Percentiles rank a stretch among this genome's conserved stretches.
Evolutionary conservation across 2,888 invertebrate genomes (phyloP).

Genomic region (Sesia bembeciformis): DNA sequence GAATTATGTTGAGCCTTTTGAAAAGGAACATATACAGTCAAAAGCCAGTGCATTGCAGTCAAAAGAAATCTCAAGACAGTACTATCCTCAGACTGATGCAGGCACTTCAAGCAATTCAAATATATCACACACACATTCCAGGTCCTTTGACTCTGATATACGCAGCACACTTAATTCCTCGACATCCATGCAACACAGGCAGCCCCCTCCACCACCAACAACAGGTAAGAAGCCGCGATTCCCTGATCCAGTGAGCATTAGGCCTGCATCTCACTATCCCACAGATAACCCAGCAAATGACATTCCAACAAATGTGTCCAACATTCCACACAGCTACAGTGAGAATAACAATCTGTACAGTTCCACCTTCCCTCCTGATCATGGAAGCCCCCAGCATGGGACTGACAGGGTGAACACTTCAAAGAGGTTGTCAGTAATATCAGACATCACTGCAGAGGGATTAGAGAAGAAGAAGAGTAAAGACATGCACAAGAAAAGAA

Average conservation of each 20-base stretch:
- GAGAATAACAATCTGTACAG: slow-evolving; percentile 62
- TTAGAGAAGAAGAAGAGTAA: slow-evolving; percentile 59
- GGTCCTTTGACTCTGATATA: slow-evolving; percentile 40
- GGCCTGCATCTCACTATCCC: slow-evolving; percentile 63
- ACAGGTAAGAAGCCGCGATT: slow-evolving; percentile 61
- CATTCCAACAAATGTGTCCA: slow-evolving; percentile 16
- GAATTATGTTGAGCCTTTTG: slow-evolving; percentile 67
- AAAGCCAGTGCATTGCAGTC: slow-evolving; percentile 61
- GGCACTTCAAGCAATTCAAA: slow-evolving; percentile 30
- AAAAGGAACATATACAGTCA: slow-evolving; percentile 64
- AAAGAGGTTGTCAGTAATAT: slow-evolving; percentile 60
- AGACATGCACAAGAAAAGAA: slow-evolving; percentile 53
- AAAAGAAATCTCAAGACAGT: slow-evolving; percentile 55
- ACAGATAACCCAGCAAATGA: slow-evolving; percentile 38
- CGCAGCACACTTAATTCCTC: slow-evolving; percentile 19
- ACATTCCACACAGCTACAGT: slow-evolving; percentile 53
- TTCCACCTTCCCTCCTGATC: slow-evolving; percentile 45
- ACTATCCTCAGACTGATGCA: slow-evolving; percentile 35
- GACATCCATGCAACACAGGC: slow-evolving; percentile 41
- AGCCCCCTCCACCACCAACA: slow-evolving; percentile 56
- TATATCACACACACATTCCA: slow-evolving; percentile 35
- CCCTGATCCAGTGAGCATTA: slow-evolving; percentile 61
- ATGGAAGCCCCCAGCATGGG: slow-evolving; percentile 16
- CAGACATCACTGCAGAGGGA: slow-evolving; percentile 62
- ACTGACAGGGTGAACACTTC: slow-evolving; percentile 35